phyloP scores from a whole-genome alignment of 2,797 vertebrate species.

The Enteromius paludinosus region DNA sequence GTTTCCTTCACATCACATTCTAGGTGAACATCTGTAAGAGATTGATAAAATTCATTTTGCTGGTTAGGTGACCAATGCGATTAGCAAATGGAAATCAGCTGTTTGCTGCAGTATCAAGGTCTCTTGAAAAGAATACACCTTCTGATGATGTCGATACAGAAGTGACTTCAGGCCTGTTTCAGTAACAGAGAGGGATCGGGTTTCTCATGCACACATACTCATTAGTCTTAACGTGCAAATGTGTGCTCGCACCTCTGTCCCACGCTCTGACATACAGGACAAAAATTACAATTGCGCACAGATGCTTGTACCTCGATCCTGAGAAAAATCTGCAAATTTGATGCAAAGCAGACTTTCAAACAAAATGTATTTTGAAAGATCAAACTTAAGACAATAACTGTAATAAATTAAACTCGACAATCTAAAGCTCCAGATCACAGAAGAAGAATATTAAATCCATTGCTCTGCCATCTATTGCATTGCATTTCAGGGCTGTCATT shows the following conservation, averaged over 20 bases:
- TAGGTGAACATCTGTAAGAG: conserved; percentile 60
- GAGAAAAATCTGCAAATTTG: neutral
- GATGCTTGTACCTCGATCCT: neutral
- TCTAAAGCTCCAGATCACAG: neutral
- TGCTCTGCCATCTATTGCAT: neutral
- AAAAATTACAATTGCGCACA: conserved; percentile 1
- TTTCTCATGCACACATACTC: neutral
- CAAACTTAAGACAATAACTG: neutral
- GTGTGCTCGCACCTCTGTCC: conserved; percentile 44
- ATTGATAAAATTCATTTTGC: conserved; percentile 68
- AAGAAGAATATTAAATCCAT: neutral
- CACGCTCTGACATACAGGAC: conserved; percentile 47
- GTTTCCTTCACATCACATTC: conserved; percentile 39
- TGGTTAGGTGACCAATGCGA: conserved; percentile 63
- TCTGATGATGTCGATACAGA: conserved; percentile 67
- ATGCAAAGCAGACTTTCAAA: neutral
- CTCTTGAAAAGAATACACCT: conserved; percentile 64
- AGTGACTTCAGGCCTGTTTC: conserved; percentile 64
- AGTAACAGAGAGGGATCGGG: conserved; percentile 59
- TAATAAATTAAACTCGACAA: neutral
- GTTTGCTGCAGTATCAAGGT: conserved; percentile 48
- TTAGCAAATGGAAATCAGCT: conserved; percentile 64
- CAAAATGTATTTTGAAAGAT: neutral
- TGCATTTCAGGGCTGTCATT: neutral
- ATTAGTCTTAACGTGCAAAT: conserved; percentile 60